These are phyloP conservation scores for Perizoma flavofasciatum DNA, from an alignment of 2,888 invertebrate species.

Conservation along the genomic window DNA sequence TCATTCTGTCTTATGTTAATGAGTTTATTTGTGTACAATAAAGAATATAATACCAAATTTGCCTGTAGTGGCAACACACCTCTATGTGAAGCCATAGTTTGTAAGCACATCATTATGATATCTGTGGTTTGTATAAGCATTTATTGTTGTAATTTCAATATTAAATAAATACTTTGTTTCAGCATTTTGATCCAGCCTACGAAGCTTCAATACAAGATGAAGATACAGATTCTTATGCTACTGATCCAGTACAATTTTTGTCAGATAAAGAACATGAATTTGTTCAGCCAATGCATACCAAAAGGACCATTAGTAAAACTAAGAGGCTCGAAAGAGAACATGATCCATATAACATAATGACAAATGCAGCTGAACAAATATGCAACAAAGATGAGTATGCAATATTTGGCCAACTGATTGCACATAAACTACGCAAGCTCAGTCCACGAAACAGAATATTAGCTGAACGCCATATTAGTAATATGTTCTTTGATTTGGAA, in stretches of 20 bases:
- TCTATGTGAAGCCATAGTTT: too few relatives aligned
- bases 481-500: background rate
- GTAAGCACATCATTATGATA: too few relatives aligned
- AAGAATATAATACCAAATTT: too few relatives aligned
- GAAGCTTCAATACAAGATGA: too few relatives aligned
- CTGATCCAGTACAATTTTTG: background rate
- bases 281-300: conserved; percentile 27
- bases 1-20: too few relatives aligned
- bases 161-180: background rate
- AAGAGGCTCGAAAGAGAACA: conserved; percentile 20
- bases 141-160: too few relatives aligned
- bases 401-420: conserved; percentile 32
- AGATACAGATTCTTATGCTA: too few relatives aligned
- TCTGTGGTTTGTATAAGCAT: conserved; percentile 6
- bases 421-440: conserved; percentile 32
- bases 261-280: conserved; percentile 25
- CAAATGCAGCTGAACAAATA: conserved; percentile 23
- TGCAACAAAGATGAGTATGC: conserved; percentile 29
- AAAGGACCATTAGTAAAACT: conserved; percentile 24
- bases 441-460: conserved; percentile 24
- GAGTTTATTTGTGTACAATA: too few relatives aligned
- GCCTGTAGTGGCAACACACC: too few relatives aligned
- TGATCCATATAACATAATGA: conserved; percentile 21
- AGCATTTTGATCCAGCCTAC: background rate
- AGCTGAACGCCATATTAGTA: conserved; percentile 33